Conservation (phyloP, 2,888 invertebrate genomes). For the Nasonia oneida region DNA sequence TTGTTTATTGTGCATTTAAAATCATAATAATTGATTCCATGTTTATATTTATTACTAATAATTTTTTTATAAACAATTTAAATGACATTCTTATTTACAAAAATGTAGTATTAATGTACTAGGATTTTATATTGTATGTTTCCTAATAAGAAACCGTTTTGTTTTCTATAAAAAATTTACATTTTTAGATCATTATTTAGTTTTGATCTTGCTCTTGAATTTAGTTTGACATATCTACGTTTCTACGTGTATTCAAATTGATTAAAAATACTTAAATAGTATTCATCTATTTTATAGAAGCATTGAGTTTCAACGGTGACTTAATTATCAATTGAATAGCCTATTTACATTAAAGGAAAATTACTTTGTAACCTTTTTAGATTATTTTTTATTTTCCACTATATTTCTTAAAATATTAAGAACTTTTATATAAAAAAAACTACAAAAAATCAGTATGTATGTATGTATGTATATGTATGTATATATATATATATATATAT, state of each 20-base stretch:
- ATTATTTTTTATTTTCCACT: neutral
- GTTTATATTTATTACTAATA: constrained; percentile 71
- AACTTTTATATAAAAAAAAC: constrained; percentile 21
- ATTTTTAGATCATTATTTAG: constrained; percentile 27
- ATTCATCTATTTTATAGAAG: neutral
- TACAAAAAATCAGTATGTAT: constrained; percentile 16
- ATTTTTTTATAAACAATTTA: constrained; percentile 71
- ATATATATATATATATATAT: no score
- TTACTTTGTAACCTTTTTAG: neutral
- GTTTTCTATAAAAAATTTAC: constrained; percentile 61
- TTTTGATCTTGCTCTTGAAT: constrained; percentile 64
- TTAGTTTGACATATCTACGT: constrained; percentile 62
- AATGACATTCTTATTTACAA: constrained; percentile 72
- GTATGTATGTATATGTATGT: neutral
- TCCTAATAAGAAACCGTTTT: constrained; percentile 42
- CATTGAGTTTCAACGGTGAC: neutral
- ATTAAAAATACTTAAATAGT: constrained; percentile 11
- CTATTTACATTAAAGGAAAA: constrained; percentile 41
- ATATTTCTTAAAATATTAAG: constrained; percentile 21
- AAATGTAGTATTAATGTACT: constrained; percentile 68
- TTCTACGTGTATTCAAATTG: neutral
- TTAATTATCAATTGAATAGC: neutral
- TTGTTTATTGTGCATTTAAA: constrained; percentile 58
- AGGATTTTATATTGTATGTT: constrained; percentile 70
- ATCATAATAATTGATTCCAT: constrained; percentile 63